A percentile compares a stretch with the other conserved stretches of the same genome.
These are phyloP conservation scores for Delphinus delphis DNA, from an alignment of 2,113 vertebrate species.

Conservation along the genomic window DNA sequence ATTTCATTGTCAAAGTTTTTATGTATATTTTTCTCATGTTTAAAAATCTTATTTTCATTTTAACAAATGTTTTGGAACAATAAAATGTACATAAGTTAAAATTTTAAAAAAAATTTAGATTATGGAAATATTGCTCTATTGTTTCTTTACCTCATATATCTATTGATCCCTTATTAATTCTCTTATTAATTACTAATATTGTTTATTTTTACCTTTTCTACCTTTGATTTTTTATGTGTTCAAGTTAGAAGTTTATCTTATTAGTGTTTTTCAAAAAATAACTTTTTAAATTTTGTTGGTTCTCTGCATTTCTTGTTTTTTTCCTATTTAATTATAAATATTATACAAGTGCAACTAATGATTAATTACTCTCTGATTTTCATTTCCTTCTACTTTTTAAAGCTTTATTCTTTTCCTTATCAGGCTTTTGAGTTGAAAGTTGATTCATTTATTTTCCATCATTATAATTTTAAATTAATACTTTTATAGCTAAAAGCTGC, in stretches of 20 bases:
- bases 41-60: conserved; percentile 27
- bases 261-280: conserved; percentile 37
- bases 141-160: background rate
- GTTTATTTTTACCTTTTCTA: conserved; percentile 31
- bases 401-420: conserved; percentile 32
- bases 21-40: background rate
- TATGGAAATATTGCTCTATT: background rate
- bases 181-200: conserved; percentile 47
- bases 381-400: conserved; percentile 41
- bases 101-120: background rate
- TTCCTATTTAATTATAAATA: conserved; percentile 52
- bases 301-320: background rate
- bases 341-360: background rate
- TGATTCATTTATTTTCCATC: conserved; percentile 52
- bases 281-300: background rate
- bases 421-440: conserved; percentile 34
- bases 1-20: background rate
- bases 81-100: background rate
- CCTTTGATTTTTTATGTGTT: conserved; percentile 8
- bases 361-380: conserved; percentile 49
- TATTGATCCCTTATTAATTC: background rate
- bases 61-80: background rate
- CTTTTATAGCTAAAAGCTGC: background rate
- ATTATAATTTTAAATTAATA: conserved; percentile 52
- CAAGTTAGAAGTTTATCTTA: conserved; percentile 1